These are phyloP conservation scores for Colossoma macropomum DNA, from an alignment of 2,113 vertebrate genomes.

Conservation along the genomic window DNA sequence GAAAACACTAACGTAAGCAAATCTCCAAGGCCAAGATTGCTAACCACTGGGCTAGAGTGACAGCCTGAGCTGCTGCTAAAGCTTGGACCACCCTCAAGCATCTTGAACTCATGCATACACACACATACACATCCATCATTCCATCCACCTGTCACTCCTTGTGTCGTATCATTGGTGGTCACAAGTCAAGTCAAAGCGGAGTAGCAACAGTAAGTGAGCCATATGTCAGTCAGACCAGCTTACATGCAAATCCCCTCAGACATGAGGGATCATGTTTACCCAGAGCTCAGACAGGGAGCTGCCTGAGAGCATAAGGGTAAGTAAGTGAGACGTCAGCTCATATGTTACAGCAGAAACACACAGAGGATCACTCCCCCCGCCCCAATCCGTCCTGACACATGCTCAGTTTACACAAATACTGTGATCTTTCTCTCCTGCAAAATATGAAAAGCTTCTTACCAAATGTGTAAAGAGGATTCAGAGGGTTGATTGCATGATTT, in stretches of 20 bases:
- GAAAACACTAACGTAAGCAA: too few relatives aligned
- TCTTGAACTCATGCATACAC: neutral
- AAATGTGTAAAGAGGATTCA: neutral
- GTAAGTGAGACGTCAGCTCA: slow-evolving; percentile 21
- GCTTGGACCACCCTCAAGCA: neutral
- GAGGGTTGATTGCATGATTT: neutral
- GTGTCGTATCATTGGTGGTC: slow-evolving; percentile 20
- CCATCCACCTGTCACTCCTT: slow-evolving; percentile 32
- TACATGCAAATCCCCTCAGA: slow-evolving; percentile 1
- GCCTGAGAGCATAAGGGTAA: neutral
- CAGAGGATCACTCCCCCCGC: neutral
- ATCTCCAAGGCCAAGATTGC: neutral
- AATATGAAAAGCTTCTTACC: neutral
- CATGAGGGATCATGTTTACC: slow-evolving; percentile 27
- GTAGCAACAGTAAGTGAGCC: neutral
- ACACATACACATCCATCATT: neutral
- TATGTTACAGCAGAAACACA: slow-evolving; percentile 16
- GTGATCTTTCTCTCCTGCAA: slow-evolving; percentile 6
- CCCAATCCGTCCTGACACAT: neutral
- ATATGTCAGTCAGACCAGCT: slow-evolving; percentile 13
- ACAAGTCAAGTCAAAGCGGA: slow-evolving; percentile 14
- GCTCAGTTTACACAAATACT: slow-evolving; percentile 13
- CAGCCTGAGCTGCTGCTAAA: neutral
- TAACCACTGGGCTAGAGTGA: neutral
- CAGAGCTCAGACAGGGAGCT: slow-evolving; percentile 5